phyloP scores from a whole-genome alignment of 2,888 invertebrate genomes.

The Andrena praecox region DNA sequence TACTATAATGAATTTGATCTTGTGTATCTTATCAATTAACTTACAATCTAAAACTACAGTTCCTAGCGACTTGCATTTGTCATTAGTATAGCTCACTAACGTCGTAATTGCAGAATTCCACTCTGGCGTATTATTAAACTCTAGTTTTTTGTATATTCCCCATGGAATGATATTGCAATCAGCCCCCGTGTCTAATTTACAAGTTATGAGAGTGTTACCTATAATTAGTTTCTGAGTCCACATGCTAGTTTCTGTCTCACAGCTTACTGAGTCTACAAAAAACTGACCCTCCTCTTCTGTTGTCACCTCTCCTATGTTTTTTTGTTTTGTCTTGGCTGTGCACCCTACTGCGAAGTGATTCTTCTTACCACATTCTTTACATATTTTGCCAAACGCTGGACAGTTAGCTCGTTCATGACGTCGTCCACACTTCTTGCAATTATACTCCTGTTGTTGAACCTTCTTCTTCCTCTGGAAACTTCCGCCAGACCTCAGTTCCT shows the following conservation, averaged over 20 bases:
- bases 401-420: neutral
- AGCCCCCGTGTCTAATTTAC: slow-evolving; percentile 45
- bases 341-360: too few relatives aligned
- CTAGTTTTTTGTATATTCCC: neutral
- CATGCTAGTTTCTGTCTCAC: neutral
- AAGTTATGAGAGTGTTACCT: slow-evolving; percentile 22
- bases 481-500: neutral
- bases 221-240: slow-evolving; percentile 28
- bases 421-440: neutral
- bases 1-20: slow-evolving; percentile 5
- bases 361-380: neutral
- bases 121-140: neutral
- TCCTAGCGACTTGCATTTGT: neutral
- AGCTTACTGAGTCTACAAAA: slow-evolving; percentile 19
- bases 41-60: neutral
- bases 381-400: neutral
- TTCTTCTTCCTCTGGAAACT: neutral
- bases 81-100: slow-evolving; percentile 5
- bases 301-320: too few relatives aligned
- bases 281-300: slow-evolving; percentile 28
- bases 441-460: neutral
- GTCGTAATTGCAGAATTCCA: neutral
- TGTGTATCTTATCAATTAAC: neutral
- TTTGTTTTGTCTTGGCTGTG: too few relatives aligned
- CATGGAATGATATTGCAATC: slow-evolving; percentile 14